Percentiles rank a stretch among this genome's conserved stretches.
These are phyloP conservation scores for Silurus aristotelis DNA, from an alignment of 2,797 vertebrate species.

Conservation along the genomic window DNA sequence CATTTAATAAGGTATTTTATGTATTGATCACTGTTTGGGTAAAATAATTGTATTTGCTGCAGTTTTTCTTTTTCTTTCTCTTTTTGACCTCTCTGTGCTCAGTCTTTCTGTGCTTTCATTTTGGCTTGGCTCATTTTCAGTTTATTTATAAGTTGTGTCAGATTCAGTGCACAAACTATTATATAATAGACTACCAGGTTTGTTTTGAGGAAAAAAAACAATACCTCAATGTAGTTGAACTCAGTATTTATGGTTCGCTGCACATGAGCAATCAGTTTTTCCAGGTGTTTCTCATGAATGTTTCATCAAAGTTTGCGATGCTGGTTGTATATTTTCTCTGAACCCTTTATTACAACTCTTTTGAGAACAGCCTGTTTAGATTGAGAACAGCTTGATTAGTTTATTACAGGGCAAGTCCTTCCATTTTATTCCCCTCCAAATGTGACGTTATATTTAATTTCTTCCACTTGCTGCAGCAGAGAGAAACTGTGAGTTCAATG, in stretches of 20 bases:
- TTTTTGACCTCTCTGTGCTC: neutral
- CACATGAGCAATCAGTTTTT: neutral
- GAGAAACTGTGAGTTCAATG: constrained; percentile 18
- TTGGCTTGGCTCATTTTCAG: neutral
- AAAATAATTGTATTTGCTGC: neutral
- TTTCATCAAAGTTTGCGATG: neutral
- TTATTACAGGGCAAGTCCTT: neutral
- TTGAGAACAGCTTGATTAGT: neutral
- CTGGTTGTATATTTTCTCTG: neutral
- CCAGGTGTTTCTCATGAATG: neutral
- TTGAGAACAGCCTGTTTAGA: neutral
- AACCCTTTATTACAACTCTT: neutral
- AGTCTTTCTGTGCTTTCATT: neutral
- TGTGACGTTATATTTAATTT: neutral
- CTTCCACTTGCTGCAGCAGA: constrained; percentile 12
- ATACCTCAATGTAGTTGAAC: neutral
- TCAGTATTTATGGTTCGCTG: neutral
- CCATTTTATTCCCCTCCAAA: neutral
- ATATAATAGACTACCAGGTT: neutral
- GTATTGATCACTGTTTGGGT: neutral
- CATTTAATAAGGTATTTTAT: neutral
- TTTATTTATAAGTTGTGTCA: neutral
- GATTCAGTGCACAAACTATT: neutral
- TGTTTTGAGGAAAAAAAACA: neutral
- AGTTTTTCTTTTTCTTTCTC: neutral